Conservation (phyloP, 2,888 invertebrate genomes). For the Microctonus aethiopoides region DNA sequence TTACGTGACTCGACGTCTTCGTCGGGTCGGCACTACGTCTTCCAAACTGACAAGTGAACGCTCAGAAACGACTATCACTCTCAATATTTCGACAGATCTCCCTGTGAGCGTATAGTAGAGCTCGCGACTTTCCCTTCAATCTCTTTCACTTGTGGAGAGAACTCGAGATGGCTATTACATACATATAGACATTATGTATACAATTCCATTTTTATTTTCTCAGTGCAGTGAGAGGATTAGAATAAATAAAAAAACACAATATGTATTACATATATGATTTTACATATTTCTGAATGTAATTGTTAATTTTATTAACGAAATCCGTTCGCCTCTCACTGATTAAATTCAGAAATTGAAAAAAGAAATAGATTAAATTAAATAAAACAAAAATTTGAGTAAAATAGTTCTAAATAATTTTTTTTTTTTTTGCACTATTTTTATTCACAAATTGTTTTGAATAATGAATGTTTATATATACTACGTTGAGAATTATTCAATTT, state of each 20-base stretch:
- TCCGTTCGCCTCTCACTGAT: no score
- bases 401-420: no score
- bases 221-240: neutral
- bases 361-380: no score
- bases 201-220: neutral
- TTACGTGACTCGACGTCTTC: conserved; percentile 35
- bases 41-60: conserved; percentile 36
- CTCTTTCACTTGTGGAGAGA: conserved; percentile 28
- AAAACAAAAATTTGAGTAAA: no score
- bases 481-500: no score
- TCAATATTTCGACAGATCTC: conserved; percentile 38
- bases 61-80: conserved; percentile 35
- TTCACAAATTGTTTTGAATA: no score
- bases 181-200: neutral
- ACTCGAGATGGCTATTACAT: conserved; percentile 18
- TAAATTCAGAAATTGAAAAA: no score
- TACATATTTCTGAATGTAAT: neutral
- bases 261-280: neutral
- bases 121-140: conserved; percentile 34
- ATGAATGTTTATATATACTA: no score
- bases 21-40: conserved; percentile 35
- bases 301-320: neutral
- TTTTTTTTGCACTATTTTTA: no score
- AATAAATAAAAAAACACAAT: neutral
- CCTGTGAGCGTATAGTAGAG: conserved; percentile 15